Evolutionary conservation across 2,113 vertebrate species (phyloP).

Genomic region (Opisthocomus hoazin): DNA sequence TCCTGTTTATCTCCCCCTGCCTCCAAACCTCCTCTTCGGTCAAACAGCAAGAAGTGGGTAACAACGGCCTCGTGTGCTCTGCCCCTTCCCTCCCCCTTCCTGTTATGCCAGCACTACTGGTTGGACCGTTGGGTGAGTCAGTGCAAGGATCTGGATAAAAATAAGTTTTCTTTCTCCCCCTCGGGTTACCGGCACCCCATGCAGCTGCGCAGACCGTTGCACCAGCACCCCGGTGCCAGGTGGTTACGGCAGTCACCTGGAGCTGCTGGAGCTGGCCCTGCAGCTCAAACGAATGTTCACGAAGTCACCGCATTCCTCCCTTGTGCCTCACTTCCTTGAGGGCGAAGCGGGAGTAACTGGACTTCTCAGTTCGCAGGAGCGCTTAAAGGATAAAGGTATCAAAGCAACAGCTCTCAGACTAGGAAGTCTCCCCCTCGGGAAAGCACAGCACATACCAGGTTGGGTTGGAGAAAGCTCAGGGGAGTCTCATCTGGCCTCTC

Average conservation of each 20-base stretch:
- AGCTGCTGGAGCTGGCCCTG: background rate
- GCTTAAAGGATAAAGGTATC: background rate
- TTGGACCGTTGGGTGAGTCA: constrained; percentile 53
- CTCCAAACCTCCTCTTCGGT: background rate
- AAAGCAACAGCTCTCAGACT: background rate
- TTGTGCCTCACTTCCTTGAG: background rate
- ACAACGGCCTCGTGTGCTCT: background rate
- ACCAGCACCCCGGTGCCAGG: background rate
- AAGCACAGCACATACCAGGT: background rate
- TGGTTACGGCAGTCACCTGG: background rate
- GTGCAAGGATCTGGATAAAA: constrained; percentile 39
- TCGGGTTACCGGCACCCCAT: background rate
- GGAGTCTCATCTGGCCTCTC: background rate
- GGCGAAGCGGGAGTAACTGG: background rate
- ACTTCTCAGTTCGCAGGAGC: background rate
- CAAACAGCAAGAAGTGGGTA: constrained; percentile 8
- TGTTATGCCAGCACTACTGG: constrained; percentile 35
- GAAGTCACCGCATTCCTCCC: background rate
- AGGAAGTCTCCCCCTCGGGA: background rate
- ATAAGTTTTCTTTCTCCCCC: background rate
- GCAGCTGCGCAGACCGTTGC: background rate
- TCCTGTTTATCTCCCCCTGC: background rate
- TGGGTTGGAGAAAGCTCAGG: background rate
- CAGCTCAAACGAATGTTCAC: background rate
- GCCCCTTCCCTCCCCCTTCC: constrained; percentile 54